Evolutionary conservation across 1,140 invertebrate species (phyloP).

Genomic region (Megalopta genalis): DNA sequence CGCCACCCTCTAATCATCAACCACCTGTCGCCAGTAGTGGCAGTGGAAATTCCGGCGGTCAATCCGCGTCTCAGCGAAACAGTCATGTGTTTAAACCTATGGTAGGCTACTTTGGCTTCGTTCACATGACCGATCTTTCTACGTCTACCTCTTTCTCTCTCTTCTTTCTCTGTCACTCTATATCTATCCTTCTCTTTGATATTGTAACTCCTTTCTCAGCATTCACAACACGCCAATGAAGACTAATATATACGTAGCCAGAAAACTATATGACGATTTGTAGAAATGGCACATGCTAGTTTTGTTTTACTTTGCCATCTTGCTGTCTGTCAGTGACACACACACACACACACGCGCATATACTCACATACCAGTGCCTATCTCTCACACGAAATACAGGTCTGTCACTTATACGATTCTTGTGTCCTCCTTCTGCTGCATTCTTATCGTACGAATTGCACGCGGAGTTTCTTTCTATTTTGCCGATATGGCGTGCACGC

Average conservation of each 20-base stretch:
- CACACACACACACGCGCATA: slow-evolving; percentile 4
- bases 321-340: slow-evolving; percentile 42
- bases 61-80: slow-evolving; percentile 85
- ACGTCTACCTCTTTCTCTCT: slow-evolving; percentile 7
- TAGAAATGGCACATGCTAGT: slow-evolving; percentile 56
- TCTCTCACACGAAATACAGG: slow-evolving; percentile 24
- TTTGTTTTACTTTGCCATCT: slow-evolving; percentile 50
- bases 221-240: slow-evolving; percentile 28
- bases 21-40: slow-evolving; percentile 67
- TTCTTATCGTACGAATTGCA: slow-evolving; percentile 52
- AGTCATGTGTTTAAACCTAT: slow-evolving; percentile 92
- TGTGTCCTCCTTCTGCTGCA: slow-evolving; percentile 34
- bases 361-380: too few relatives aligned
- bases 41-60: slow-evolving; percentile 74
- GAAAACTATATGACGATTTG: slow-evolving; percentile 30
- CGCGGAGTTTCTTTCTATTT: slow-evolving; percentile 52
- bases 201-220: slow-evolving; percentile 7
- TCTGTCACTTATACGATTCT: slow-evolving; percentile 28
- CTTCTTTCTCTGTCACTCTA: neutral
- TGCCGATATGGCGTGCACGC: slow-evolving; percentile 58
- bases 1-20: slow-evolving; percentile 80
- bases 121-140: neutral
- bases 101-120: slow-evolving; percentile 79
- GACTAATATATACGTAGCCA: slow-evolving; percentile 43
- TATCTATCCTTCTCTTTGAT: neutral